A percentile compares a stretch with the other conserved stretches of the same genome.
These are phyloP conservation scores for Riparia riparia DNA, from an alignment of 2,113 vertebrate genomes.

Conservation along the genomic window DNA sequence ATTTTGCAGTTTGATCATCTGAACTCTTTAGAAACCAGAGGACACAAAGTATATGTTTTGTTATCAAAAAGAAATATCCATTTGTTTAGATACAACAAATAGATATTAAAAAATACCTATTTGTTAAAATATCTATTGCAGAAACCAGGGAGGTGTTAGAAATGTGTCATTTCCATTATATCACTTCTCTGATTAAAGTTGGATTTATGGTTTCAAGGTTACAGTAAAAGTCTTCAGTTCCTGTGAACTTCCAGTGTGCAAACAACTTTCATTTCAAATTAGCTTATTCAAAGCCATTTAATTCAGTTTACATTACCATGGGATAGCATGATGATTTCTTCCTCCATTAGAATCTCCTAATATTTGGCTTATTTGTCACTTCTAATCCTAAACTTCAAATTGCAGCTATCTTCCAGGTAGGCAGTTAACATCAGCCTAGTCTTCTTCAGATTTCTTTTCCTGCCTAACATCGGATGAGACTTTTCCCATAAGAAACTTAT, in stretches of 20 bases:
- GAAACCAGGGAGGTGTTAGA: not conserved
- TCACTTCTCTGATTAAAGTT: not conserved
- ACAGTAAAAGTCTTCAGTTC: not conserved
- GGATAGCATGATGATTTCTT: not conserved
- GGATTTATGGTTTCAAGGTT: not conserved
- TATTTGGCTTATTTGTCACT: not conserved
- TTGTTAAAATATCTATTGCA: not conserved
- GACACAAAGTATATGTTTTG: not conserved
- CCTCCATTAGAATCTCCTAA: not conserved
- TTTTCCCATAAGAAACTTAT: not conserved
- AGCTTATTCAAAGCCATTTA: not conserved
- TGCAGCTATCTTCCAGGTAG: not conserved
- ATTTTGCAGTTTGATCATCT: not conserved
- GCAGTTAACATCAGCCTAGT: not conserved
- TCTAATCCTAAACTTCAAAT: not conserved
- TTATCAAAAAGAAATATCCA: not conserved
- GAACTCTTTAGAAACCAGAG: not conserved
- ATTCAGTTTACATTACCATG: not conserved
- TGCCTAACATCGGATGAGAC: not conserved
- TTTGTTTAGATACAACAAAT: too few species aligned
- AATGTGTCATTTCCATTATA: not conserved
- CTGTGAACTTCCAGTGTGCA: not conserved
- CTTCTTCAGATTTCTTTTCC: not conserved
- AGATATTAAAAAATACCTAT: too few species aligned
- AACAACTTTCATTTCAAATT: not conserved